These are phyloP conservation scores for Notolabrus celidotus DNA, from an alignment of 2,797 vertebrate species.

Conservation along the genomic window DNA sequence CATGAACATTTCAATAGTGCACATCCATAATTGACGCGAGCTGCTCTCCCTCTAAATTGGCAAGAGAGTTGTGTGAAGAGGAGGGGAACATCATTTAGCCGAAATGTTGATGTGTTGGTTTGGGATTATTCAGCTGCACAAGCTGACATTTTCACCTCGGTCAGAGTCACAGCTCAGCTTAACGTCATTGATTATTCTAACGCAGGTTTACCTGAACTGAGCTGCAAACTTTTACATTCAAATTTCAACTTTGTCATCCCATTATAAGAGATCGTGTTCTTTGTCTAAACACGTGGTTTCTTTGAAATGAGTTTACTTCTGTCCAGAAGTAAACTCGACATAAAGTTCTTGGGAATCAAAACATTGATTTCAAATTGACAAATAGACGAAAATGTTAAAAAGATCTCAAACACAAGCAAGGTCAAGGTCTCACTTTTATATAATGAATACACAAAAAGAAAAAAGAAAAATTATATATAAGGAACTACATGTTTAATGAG, in stretches of 20 bases:
- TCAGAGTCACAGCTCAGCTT: neutral
- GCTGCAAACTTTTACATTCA: neutral
- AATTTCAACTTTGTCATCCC: too few relatives aligned
- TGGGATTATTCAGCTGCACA: constrained; percentile 22
- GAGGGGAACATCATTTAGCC: constrained; percentile 57
- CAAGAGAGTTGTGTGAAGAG: constrained; percentile 56
- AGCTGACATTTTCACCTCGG: constrained; percentile 21
- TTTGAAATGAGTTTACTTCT: too few relatives aligned
- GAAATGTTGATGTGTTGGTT: constrained; percentile 48
- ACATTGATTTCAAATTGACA: neutral
- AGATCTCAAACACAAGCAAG: neutral
- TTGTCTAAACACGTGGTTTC: too few relatives aligned
- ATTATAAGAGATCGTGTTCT: too few relatives aligned
- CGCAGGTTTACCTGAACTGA: constrained; percentile 12
- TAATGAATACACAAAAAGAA: neutral
- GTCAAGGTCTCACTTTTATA: neutral
- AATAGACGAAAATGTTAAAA: neutral
- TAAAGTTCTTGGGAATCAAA: too few relatives aligned
- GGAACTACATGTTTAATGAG: neutral
- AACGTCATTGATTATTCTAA: constrained; percentile 8
- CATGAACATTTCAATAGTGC: constrained; percentile 70
- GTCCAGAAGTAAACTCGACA: too few relatives aligned
- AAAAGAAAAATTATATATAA: neutral
- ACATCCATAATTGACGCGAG: constrained; percentile 71
- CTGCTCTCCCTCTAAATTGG: constrained; percentile 67